A percentile compares a stretch with the other conserved stretches of the same genome.
These are phyloP conservation scores for Hormaphis cornu DNA, from an alignment of 1,140 invertebrate genomes.

Conservation along the genomic window DNA sequence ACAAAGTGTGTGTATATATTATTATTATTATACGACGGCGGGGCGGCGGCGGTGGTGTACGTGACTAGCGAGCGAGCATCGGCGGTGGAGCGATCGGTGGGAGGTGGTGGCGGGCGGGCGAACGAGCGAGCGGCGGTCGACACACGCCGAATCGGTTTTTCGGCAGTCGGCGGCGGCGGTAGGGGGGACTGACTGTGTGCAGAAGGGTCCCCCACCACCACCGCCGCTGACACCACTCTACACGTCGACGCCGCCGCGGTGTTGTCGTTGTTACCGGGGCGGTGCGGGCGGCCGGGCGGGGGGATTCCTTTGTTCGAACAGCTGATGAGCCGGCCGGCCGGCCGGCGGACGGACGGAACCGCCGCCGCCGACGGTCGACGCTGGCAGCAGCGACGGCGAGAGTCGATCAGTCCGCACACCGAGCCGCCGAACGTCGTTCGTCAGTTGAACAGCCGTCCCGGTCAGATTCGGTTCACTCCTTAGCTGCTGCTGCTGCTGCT, in stretches of 20 bases:
- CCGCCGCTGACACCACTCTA: no score
- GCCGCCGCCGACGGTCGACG: background rate
- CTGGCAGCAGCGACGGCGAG: background rate
- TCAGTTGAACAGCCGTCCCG: conserved; percentile 2
- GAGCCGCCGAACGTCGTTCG: background rate
- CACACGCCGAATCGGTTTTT: no score
- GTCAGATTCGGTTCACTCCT: conserved; percentile 27
- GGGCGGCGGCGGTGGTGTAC: background rate
- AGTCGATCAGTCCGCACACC: background rate
- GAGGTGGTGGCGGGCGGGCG: background rate
- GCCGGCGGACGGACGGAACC: conserved; percentile 8
- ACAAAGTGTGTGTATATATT: no score
- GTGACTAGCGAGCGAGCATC: no score
- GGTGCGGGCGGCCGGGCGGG: background rate
- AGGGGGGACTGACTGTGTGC: no score
- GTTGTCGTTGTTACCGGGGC: background rate
- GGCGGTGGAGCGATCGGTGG: background rate
- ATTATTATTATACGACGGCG: background rate
- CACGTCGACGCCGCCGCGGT: no score
- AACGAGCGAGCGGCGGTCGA: background rate
- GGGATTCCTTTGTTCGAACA: conserved; percentile 30
- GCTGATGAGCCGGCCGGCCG: conserved; percentile 1
- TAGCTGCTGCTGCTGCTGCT: conserved; percentile 18
- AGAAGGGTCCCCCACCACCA: no score
- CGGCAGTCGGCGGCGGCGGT: background rate